These are phyloP conservation scores for Magallana nippona DNA, from an alignment of 2,888 invertebrate species.

Conservation along the genomic window DNA sequence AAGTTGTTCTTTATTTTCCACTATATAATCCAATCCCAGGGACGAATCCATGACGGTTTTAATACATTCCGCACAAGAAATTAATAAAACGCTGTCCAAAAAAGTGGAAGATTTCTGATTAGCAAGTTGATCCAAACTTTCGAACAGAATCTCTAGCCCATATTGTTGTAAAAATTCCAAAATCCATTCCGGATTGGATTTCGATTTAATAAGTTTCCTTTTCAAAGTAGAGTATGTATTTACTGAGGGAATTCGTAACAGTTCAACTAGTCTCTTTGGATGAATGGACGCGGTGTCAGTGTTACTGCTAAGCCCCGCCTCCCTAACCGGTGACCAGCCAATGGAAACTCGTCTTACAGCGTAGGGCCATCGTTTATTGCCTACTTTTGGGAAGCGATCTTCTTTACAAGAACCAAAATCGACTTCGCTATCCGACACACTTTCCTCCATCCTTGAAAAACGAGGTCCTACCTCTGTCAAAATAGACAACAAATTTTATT, in stretches of 20 bases:
- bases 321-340: conserved; percentile 59
- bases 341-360: conserved; percentile 63
- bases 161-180: conserved; percentile 65
- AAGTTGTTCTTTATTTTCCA: conserved; percentile 93
- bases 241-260: conserved; percentile 63
- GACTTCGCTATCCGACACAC: conserved; percentile 65
- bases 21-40: conserved; percentile 95
- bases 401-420: conserved; percentile 53
- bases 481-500: conserved; percentile 16
- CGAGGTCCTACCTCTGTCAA: conserved; percentile 21
- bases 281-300: conserved; percentile 52
- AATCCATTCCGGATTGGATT: conserved; percentile 67
- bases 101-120: conserved; percentile 60
- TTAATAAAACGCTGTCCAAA: conserved; percentile 67
- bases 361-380: conserved; percentile 56
- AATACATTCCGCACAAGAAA: conserved; percentile 69
- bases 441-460: conserved; percentile 56
- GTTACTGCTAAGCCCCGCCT: conserved; percentile 49
- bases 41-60: conserved; percentile 89
- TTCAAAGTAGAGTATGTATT: conserved; percentile 63
- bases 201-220: conserved; percentile 61
- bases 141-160: conserved; percentile 71
- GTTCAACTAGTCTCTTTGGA: conserved; percentile 57
- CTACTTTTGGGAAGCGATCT: conserved; percentile 46
- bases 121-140: conserved; percentile 67